Conservation (phyloP, 2,113 vertebrate species). For the Oplegnathus fasciatus region DNA sequence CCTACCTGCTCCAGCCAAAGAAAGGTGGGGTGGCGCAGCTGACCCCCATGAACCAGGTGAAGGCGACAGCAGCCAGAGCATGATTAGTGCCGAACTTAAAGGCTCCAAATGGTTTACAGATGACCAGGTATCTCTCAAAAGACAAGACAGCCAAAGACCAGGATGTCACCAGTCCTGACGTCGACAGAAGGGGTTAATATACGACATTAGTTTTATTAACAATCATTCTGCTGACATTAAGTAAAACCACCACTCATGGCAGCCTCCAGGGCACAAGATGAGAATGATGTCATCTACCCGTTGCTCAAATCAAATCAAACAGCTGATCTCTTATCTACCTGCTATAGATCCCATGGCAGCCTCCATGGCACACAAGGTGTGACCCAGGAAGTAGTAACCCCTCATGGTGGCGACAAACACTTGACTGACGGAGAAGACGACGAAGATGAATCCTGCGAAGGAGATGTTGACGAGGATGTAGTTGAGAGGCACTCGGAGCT, state of each 20-base stretch:
- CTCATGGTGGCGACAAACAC: slow-evolving; percentile 84
- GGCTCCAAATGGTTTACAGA: slow-evolving; percentile 90
- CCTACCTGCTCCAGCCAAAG: slow-evolving; percentile 90
- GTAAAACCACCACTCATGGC: not conserved
- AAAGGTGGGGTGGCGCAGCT: slow-evolving; percentile 85
- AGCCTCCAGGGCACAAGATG: too few relatives aligned
- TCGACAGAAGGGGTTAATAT: not conserved
- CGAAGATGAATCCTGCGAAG: slow-evolving; percentile 83
- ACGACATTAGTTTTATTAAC: not conserved
- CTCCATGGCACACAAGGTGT: slow-evolving; percentile 83
- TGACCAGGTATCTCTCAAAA: slow-evolving; percentile 87
- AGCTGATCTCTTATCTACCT: slow-evolving; percentile 32
- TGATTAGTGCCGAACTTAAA: slow-evolving; percentile 86
- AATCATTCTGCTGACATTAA: not conserved
- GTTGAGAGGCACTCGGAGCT: slow-evolving; percentile 88
- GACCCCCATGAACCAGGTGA: slow-evolving; percentile 85
- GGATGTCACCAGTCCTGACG: slow-evolving; percentile 80
- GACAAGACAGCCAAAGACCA: slow-evolving; percentile 91
- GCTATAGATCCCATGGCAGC: slow-evolving; percentile 77
- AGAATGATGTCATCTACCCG: too few relatives aligned
- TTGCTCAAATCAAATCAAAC: too few relatives aligned
- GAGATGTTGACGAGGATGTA: slow-evolving; percentile 90
- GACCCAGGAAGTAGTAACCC: slow-evolving; percentile 87
- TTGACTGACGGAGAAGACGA: slow-evolving; percentile 83
- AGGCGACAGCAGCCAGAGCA: slow-evolving; percentile 78